Conservation (phyloP, 92 coral and sea anemone species). For the Phenganax subtilis region DNA sequence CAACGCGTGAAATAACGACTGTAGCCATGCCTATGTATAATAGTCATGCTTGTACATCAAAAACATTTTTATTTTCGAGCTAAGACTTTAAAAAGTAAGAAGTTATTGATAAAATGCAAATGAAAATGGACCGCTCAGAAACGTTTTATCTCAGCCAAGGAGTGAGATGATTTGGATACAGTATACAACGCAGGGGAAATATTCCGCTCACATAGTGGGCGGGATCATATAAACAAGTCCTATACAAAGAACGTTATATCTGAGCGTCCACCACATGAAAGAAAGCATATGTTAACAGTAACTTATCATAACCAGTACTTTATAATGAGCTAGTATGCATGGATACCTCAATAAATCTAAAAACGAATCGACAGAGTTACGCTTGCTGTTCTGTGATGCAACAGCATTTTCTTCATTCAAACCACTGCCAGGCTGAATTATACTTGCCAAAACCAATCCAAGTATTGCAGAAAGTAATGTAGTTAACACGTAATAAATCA, state of each 20-base stretch:
- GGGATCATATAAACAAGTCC: not conserved
- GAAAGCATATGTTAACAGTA: too few relatives aligned
- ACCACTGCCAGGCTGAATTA: slow-evolving; percentile 24
- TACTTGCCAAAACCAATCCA: slow-evolving; percentile 23
- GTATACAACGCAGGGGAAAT: not conserved
- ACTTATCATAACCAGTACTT: too few relatives aligned
- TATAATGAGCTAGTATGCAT: too few relatives aligned
- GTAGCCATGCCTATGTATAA: too few relatives aligned
- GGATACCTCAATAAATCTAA: slow-evolving; percentile 17
- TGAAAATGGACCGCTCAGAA: too few relatives aligned
- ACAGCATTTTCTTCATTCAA: slow-evolving; percentile 5
- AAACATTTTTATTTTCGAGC: too few relatives aligned
- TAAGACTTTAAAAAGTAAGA: too few relatives aligned
- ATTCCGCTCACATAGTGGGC: not conserved
- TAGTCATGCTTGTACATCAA: too few relatives aligned
- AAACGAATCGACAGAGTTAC: slow-evolving; percentile 25
- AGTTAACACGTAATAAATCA: slow-evolving; percentile 22
- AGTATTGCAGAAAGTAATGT: slow-evolving; percentile 33
- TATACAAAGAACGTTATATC: too few relatives aligned
- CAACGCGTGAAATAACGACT: not conserved
- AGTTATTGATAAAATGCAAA: too few relatives aligned
- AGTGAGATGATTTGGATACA: not conserved
- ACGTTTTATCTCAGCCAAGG: too few relatives aligned
- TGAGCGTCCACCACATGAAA: too few relatives aligned
- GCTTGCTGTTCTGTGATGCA: not conserved